Evolutionary conservation across 1,140 invertebrate genomes (phyloP), one percentile per base, ranked within the genome.

Genomic region (Rhopalosiphum padi): DNA sequence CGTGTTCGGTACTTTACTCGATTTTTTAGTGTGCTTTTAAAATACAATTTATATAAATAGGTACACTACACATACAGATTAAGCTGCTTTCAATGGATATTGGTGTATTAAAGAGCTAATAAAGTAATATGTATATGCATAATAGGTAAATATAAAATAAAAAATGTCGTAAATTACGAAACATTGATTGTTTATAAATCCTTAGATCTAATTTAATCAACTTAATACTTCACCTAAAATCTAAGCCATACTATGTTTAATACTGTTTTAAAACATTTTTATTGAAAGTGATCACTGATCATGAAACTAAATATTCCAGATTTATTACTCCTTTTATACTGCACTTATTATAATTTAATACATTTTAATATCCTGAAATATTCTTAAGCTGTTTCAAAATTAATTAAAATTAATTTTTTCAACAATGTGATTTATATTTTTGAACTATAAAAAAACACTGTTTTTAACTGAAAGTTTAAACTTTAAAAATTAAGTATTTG

Each of bases 1-100:
- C 97, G 95, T 99, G 99, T 11, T 97, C 98, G 1, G 98, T 99
- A 8, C 99, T 99, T 96, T 97, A 97, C 48, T 91, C 97, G 89
- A 89, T 88, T 92, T 2, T 83, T 37, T 30, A 48, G 55, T 25
- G 89, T 60, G 4, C 83, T 55, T 91, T 53, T 35, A 86, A 77
- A 87, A 87, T 18, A 77, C 15, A 68, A 68, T 9, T 60, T 60
- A 68, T 68, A 18, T 51, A 21, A n/a, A 46, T 46, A 46, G 7
- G 30, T 4, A 51, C 48, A 51, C 15, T 51, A 51, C 9, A 68
- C 30, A 68, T 30, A 68, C 2, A 68, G 60, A 53, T 23, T 53
- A 7, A 53, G 53, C 9, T 68, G 9, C 11, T 68, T 68, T 15
- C 30, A n/a, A 68, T 30, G 4, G 2, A n/a, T 30, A 30, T 11